Evolutionary conservation across 2,888 invertebrate species (phyloP).

Genomic region (Eupithecia subumbrata): DNA sequence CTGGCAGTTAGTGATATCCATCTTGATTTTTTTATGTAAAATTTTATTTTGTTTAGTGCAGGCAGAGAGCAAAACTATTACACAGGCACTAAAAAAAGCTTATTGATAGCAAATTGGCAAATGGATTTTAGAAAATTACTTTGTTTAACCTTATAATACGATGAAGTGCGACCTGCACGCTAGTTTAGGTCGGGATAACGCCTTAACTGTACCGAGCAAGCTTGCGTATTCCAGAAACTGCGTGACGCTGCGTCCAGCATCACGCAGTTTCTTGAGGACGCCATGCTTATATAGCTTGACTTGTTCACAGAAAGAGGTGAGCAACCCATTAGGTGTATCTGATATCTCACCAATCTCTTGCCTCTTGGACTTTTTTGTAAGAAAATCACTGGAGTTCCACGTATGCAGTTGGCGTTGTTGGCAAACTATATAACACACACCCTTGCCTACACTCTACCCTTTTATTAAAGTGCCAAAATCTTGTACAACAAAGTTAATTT

Average conservation of each 20-base stretch:
- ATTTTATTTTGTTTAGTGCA: no score
- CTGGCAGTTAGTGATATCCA: no score
- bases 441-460: background rate
- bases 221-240: no score
- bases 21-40: no score
- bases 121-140: no score
- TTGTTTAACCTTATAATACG: no score
- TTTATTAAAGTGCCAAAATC: background rate
- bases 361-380: background rate
- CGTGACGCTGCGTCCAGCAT: slow-evolving; percentile 83
- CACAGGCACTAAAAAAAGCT: no score
- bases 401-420: background rate
- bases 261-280: slow-evolving; percentile 99
- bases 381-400: background rate
- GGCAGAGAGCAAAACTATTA: no score
- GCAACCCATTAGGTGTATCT: background rate
- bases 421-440: background rate
- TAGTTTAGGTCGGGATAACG: no score
- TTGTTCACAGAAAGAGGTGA: slow-evolving; percentile 98
- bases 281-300: slow-evolving; percentile 94
- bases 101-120: no score
- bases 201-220: no score
- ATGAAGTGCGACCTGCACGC: no score
- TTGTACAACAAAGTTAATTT: slow-evolving; percentile 5
- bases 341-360: background rate